phyloP scores from a whole-genome alignment of 2,888 invertebrate genomes.

The Aplocera efformata region DNA sequence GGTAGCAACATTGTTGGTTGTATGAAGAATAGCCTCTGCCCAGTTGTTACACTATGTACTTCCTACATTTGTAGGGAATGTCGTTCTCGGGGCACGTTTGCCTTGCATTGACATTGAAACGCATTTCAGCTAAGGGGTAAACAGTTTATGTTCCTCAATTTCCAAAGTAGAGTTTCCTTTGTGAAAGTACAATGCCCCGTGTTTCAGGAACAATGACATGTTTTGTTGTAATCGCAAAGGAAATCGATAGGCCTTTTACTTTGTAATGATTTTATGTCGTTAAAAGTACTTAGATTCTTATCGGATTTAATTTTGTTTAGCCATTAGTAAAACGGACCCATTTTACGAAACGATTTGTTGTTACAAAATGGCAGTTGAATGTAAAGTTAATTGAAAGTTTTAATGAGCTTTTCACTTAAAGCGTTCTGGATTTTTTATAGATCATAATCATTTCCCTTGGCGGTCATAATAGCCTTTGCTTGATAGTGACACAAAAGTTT shows the following conservation, averaged over 20 bases:
- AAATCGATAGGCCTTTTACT: constrained; percentile 24
- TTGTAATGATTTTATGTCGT: constrained; percentile 18
- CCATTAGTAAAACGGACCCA: constrained; percentile 2
- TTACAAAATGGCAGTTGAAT: not conserved
- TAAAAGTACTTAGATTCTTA: constrained; percentile 13
- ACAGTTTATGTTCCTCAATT: constrained; percentile 39
- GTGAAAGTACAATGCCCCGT: constrained; percentile 26
- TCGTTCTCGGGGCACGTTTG: constrained; percentile 52
- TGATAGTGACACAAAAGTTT: too few relatives aligned
- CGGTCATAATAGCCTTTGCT: too few relatives aligned
- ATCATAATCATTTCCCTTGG: too few relatives aligned
- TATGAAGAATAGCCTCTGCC: too few relatives aligned
- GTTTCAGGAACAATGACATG: constrained; percentile 29
- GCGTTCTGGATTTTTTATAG: too few relatives aligned
- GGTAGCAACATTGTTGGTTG: too few relatives aligned
- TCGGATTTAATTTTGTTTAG: constrained; percentile 12
- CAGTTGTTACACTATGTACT: constrained; percentile 10
- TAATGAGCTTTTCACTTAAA: too few relatives aligned
- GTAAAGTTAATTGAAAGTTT: too few relatives aligned
- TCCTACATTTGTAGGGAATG: constrained; percentile 53
- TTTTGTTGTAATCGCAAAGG: constrained; percentile 29
- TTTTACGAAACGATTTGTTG: not conserved
- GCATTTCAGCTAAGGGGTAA: constrained; percentile 45
- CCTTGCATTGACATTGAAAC: constrained; percentile 58
- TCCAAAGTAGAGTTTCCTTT: constrained; percentile 31